Conservation (phyloP, 2,888 invertebrate species). For the Exocentrus adspersus region DNA sequence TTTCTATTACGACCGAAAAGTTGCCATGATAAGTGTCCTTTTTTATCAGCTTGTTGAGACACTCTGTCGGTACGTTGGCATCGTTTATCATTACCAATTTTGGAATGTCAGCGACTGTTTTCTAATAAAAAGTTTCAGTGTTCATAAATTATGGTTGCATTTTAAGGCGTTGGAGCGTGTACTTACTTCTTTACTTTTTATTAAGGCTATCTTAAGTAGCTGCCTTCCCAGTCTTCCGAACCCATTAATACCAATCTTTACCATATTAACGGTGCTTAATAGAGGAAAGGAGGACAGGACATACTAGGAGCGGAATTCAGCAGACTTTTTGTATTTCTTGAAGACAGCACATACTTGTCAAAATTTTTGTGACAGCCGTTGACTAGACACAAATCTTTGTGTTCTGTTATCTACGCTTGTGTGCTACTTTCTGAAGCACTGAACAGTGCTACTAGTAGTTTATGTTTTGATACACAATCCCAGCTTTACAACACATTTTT, state of each 20-base stretch:
- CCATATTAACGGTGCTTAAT: constrained; percentile 31
- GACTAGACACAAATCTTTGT: no score
- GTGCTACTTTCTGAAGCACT: no score
- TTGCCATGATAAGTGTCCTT: constrained; percentile 38
- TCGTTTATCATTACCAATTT: constrained; percentile 42
- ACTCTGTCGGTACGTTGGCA: constrained; percentile 34
- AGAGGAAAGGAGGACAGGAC: neutral
- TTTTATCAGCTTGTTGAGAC: constrained; percentile 36
- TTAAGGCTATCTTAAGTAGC: constrained; percentile 38
- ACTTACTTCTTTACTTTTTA: constrained; percentile 38
- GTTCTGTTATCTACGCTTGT: no score
- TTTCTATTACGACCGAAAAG: constrained; percentile 35
- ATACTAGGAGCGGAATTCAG: neutral
- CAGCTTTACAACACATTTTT: no score
- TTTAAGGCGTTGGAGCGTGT: no score
- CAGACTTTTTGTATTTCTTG: neutral
- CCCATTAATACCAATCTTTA: constrained; percentile 45
- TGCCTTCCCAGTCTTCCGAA: constrained; percentile 43
- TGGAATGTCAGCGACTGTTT: constrained; percentile 30
- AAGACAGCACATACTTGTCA: constrained; percentile 2
- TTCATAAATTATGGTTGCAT: no score
- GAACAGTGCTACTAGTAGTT: no score
- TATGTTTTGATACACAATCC: no score
- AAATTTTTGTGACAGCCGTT: neutral
- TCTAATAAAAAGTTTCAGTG: constrained; percentile 20